phyloP scores from a whole-genome alignment of 2,797 vertebrate genomes.

The Enteromius treurensis region DNA sequence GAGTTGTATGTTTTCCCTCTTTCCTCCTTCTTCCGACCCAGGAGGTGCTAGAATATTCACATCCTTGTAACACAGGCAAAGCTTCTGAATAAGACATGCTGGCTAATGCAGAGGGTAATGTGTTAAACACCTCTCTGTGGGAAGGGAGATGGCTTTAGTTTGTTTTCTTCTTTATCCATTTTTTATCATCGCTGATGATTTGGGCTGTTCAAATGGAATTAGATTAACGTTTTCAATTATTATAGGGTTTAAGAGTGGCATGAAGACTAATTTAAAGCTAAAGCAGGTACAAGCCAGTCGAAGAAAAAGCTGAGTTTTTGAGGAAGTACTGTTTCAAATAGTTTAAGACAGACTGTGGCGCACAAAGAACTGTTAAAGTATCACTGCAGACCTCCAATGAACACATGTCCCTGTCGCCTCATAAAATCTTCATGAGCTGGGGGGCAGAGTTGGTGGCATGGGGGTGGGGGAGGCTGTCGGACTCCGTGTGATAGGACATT shows the following conservation, averaged over 20 bases:
- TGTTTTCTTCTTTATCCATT: constrained; percentile 68
- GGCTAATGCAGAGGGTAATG: constrained; percentile 47
- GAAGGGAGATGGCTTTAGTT: constrained; percentile 42
- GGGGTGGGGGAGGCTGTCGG: constrained; percentile 2
- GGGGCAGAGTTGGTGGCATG: constrained; percentile 9
- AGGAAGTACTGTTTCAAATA: constrained; percentile 18
- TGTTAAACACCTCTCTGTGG: constrained; percentile 55
- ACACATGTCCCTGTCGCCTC: constrained; percentile 32
- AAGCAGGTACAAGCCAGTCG: constrained; percentile 9
- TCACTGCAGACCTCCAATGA: constrained; percentile 27
- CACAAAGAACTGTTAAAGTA: constrained; percentile 23
- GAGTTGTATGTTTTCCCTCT: constrained; percentile 38
- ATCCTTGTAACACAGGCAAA: constrained; percentile 51
- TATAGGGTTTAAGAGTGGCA: constrained; percentile 38
- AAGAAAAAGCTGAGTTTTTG: constrained; percentile 26
- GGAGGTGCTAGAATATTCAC: constrained; percentile 52
- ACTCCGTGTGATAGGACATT: constrained; percentile 35
- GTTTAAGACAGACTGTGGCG: neutral
- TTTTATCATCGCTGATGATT: constrained; percentile 61
- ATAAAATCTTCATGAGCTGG: constrained; percentile 34
- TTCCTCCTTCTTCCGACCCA: constrained; percentile 36
- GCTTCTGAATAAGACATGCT: constrained; percentile 57
- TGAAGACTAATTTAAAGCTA: constrained; percentile 42
- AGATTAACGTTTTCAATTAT: constrained; percentile 36
- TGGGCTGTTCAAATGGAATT: constrained; percentile 38